Evolutionary conservation across 2,888 invertebrate genomes (phyloP).

Genomic region (Pseudoips prasinana): DNA sequence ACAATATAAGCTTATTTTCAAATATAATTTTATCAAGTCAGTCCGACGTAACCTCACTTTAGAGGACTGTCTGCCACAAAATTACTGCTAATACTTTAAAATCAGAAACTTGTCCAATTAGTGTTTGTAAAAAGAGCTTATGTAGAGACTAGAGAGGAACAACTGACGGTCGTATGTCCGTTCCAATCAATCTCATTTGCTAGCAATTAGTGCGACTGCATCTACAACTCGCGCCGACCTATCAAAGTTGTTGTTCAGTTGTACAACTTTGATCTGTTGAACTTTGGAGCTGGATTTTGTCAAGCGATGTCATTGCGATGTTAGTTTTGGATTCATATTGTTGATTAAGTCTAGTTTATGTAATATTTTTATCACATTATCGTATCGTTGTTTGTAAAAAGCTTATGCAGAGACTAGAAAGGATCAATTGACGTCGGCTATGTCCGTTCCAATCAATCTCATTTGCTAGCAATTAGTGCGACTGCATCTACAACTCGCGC

Average conservation of each 20-base stretch:
- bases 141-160: background rate
- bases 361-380: too few relatives aligned
- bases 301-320: conserved; percentile 20
- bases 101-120: conserved; percentile 20
- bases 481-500: conserved; percentile 30
- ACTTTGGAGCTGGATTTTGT: conserved; percentile 42
- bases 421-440: conserved; percentile 10
- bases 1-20: too few relatives aligned
- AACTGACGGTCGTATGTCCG: conserved; percentile 35
- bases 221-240: conserved; percentile 28
- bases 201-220: conserved; percentile 52
- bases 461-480: conserved; percentile 62
- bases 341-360: too few relatives aligned
- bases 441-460: conserved; percentile 68
- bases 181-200: conserved; percentile 71
- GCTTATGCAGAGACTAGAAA: background rate
- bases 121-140: conserved; percentile 11
- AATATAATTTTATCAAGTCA: too few relatives aligned
- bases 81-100: background rate
- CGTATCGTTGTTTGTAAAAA: conserved; percentile 17
- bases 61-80: too few relatives aligned
- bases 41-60: too few relatives aligned
- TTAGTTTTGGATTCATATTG: background rate
- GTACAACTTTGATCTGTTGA: too few relatives aligned
- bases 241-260: conserved; percentile 45